phyloP scores from a whole-genome alignment of 1,140 invertebrate species.

The Drosophila erecta region DNA sequence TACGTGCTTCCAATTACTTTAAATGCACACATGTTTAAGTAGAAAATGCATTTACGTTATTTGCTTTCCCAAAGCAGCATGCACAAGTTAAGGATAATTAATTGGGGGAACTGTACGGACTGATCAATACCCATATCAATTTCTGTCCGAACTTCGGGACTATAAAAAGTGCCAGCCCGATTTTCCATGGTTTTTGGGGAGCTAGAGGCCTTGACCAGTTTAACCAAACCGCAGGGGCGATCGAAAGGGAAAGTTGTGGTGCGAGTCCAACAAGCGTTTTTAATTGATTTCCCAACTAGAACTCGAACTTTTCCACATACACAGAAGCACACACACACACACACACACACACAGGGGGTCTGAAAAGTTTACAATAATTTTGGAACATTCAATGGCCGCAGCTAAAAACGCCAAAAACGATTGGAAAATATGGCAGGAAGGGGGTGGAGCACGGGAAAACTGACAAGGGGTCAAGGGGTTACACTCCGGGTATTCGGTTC shows the following conservation, averaged over 20 bases:
- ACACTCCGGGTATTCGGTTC: slow-evolving; percentile 43
- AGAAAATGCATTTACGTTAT: too few relatives aligned
- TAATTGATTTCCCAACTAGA: slow-evolving; percentile 78
- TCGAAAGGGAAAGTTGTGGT: slow-evolving; percentile 72
- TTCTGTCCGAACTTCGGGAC: slow-evolving; percentile 1
- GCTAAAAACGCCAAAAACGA: slow-evolving; percentile 80
- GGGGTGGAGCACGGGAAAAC: neutral
- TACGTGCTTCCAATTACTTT: too few relatives aligned
- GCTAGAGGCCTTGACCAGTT: slow-evolving; percentile 22
- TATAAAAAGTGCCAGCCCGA: slow-evolving; percentile 1
- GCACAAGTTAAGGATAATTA: neutral
- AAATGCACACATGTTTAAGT: too few relatives aligned
- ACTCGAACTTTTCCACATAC: slow-evolving; percentile 32
- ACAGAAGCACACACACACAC: neutral
- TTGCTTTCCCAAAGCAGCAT: neutral
- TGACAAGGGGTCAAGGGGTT: slow-evolving; percentile 13
- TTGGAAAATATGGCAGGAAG: slow-evolving; percentile 22
- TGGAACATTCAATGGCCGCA: slow-evolving; percentile 78
- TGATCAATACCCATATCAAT: slow-evolving; percentile 21
- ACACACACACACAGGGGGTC: slow-evolving; percentile 42
- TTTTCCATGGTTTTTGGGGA: slow-evolving; percentile 9
- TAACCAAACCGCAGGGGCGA: slow-evolving; percentile 12
- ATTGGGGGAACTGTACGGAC: neutral
- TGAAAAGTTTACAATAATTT: slow-evolving; percentile 83
- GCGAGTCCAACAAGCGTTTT: slow-evolving; percentile 69